Conservation (phyloP, 2,888 invertebrate species). For the Rhaphigaster nebulosa region DNA sequence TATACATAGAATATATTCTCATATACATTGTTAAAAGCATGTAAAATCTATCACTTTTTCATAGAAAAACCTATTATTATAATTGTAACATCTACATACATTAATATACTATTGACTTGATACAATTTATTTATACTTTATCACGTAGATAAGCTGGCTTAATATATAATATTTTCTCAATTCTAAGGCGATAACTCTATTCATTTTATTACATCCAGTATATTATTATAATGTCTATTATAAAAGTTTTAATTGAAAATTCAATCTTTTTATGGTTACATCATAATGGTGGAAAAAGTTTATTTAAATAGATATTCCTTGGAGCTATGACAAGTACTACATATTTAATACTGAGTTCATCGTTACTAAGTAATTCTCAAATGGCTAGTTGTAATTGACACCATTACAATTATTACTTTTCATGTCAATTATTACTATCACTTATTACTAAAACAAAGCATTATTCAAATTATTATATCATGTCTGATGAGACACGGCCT, state of each 20-base stretch:
- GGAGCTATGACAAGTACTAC: slow-evolving; percentile 59
- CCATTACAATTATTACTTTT: slow-evolving; percentile 60
- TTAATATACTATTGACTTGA: slow-evolving; percentile 46
- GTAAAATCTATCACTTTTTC: slow-evolving; percentile 58
- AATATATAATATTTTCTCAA: slow-evolving; percentile 42
- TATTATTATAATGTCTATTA: slow-evolving; percentile 32
- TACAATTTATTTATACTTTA: slow-evolving; percentile 44
- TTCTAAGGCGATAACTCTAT: slow-evolving; percentile 51
- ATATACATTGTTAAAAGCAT: slow-evolving; percentile 48
- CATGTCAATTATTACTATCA: slow-evolving; percentile 60
- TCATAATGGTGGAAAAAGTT: slow-evolving; percentile 44
- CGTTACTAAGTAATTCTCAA: slow-evolving; percentile 46
- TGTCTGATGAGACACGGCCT: neutral
- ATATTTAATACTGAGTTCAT: slow-evolving; percentile 60
- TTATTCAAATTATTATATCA: slow-evolving; percentile 35
- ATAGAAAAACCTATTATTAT: slow-evolving; percentile 52
- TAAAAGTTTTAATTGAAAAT: slow-evolving; percentile 42
- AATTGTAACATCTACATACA: slow-evolving; percentile 46
- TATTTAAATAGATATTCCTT: slow-evolving; percentile 47
- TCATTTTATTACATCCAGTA: slow-evolving; percentile 25
- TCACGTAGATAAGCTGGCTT: slow-evolving; percentile 56
- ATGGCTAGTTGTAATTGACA: slow-evolving; percentile 62
- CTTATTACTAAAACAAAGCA: slow-evolving; percentile 61
- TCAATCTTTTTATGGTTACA: slow-evolving; percentile 45
- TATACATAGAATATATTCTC: slow-evolving; percentile 13